Base-by-base conservation (phyloP, 2,797 vertebrate species). In the Hozukius guyotensis region DNA sequence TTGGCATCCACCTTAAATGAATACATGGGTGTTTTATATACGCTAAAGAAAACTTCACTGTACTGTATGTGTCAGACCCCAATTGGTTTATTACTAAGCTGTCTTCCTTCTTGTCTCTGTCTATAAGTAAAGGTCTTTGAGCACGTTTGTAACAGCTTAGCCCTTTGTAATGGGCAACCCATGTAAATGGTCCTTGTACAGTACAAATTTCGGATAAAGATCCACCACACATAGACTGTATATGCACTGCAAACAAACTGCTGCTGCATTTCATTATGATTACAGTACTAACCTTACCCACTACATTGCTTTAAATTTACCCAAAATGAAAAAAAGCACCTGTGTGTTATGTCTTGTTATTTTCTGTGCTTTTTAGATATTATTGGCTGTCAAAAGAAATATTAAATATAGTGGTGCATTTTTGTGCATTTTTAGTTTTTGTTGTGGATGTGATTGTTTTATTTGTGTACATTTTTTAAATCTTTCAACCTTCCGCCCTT, bases 141-240 rank as follows among this genome's bases (percentile, higher is more conserved):
- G 86, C 87, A 88, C 84, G 90, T 89, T 87, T 91, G 87, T 93
- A 87, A 87, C 81, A 87, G 87, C 90, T 91, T 80, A 85, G 91
- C 91, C 93, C 93, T 90, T 74, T 94, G 93, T 95, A 87, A 93
- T 91, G 95, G 95, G 94, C 96, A 96, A 94, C 95, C 95, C 95
- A 80, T 96, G 96, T 96, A 94, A 95, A 95, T 96, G 95, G 96
- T 96, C 96, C 95, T 93, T 81, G 57, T 82, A 91, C 87, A 92
- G 84, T 86, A 83, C 87, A 92, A 93, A 94, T 86, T 93, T 77
- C 27, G 62, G 57, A 82, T 12, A n/a, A 63, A 90, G 81, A 90
- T 81, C 8, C 77, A 85, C 64, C n/a, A 92, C 86, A 93, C 85
- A 81, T 76, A 88, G 81, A 78, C 46, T 53, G 52, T 60, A 72